A percentile compares a stretch with the other conserved stretches of the same genome.
Evolutionary conservation across 1,140 invertebrate genomes (phyloP).

Genomic region (Venturia canescens): DNA sequence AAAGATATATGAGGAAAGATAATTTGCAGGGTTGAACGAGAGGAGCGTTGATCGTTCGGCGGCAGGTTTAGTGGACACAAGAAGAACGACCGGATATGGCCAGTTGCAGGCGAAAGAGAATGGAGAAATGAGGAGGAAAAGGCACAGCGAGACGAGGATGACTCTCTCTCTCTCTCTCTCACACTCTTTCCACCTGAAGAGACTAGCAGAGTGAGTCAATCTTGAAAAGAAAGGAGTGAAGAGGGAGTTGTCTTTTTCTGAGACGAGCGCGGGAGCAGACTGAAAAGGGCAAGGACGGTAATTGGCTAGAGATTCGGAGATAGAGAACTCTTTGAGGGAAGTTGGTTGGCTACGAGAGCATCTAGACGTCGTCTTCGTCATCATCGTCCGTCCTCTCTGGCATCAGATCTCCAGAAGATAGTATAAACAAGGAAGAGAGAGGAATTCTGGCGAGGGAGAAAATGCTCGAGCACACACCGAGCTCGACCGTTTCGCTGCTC

Average conservation of each 20-base stretch:
- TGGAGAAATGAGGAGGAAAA: not conserved
- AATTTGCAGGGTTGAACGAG: no score
- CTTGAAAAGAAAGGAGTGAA: no score
- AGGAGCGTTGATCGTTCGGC: no score
- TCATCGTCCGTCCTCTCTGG: not conserved
- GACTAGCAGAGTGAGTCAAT: no score
- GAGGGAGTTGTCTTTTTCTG: no score
- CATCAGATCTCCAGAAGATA: not conserved
- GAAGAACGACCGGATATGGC: no score
- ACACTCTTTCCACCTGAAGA: no score
- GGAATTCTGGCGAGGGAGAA: not conserved
- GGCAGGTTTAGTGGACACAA: no score
- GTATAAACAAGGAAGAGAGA: not conserved
- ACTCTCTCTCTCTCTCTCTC: no score
- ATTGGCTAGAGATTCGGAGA: constrained; percentile 2
- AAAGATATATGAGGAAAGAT: no score
- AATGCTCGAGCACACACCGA: not conserved
- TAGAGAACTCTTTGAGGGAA: not conserved
- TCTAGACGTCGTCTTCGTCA: constrained; percentile 2
- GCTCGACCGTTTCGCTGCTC: not conserved
- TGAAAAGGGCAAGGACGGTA: constrained; percentile 5
- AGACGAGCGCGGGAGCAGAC: not conserved
- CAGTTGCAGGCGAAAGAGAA: no score
- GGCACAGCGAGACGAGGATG: no score
- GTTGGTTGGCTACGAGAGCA: not conserved